Conservation (phyloP, 1,140 invertebrate species). For the Bombus waltoni region DNA sequence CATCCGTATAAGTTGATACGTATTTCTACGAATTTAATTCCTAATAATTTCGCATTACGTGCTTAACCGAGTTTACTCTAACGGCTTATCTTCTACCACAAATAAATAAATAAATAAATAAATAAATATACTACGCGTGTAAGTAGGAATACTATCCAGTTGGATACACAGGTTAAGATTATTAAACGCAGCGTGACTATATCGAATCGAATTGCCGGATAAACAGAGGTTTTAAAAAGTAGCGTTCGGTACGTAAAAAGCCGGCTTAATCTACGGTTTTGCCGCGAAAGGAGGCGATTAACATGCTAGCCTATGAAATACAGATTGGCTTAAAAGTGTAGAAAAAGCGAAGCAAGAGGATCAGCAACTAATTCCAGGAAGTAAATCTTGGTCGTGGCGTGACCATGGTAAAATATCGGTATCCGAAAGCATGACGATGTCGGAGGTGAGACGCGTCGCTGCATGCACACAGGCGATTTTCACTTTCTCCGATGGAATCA, state of each 20-base stretch:
- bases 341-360: not conserved
- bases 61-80: no score
- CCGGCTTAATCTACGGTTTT: not conserved
- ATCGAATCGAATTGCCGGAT: no score
- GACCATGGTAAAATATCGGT: not conserved
- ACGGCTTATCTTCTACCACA: no score
- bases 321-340: not conserved
- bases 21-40: no score
- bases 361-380: conserved; percentile 9
- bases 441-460: conserved; percentile 57
- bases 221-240: not conserved
- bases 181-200: no score
- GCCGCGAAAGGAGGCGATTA: not conserved
- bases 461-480: conserved; percentile 56
- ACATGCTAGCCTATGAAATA: conserved; percentile 19
- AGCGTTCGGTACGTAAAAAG: not conserved
- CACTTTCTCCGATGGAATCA: conserved; percentile 75
- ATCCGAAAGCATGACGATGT: not conserved
- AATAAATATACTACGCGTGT: no score
- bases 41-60: no score
- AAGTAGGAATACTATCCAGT: no score
- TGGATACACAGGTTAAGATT: no score
- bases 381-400: conserved; percentile 8
- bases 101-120: no score
- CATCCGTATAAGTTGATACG: no score